Evolutionary conservation across 2,888 invertebrate genomes (phyloP).

Genomic region (Ennomos quercinarius): DNA sequence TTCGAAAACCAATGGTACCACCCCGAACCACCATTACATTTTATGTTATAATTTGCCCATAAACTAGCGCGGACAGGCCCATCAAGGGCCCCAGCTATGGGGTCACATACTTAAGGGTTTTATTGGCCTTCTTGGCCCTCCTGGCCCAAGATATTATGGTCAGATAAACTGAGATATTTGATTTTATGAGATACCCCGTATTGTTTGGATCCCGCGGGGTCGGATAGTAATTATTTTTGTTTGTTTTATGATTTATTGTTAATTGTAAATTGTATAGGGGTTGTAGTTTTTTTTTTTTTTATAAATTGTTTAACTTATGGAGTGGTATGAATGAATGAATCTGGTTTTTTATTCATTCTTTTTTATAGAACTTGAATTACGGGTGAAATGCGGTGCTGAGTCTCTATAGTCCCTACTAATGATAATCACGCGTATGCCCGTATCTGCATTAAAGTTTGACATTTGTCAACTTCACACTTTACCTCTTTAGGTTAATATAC

Average conservation of each 20-base stretch:
- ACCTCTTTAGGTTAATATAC: too few species aligned
- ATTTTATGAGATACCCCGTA: slow-evolving; percentile 42
- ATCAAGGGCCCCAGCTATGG: slow-evolving; percentile 48
- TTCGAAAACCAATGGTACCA: slow-evolving; percentile 40
- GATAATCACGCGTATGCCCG: too few species aligned
- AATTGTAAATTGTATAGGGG: slow-evolving; percentile 9
- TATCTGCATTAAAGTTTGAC: too few species aligned
- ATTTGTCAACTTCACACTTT: too few species aligned
- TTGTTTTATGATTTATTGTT: slow-evolving; percentile 41
- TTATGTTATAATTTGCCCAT: slow-evolving; percentile 63
- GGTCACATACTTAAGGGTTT: slow-evolving; percentile 45
- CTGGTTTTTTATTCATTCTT: neutral
- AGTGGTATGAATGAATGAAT: neutral
- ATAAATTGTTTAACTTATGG: neutral
- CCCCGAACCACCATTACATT: slow-evolving; percentile 43
- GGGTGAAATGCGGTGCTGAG: too few species aligned
- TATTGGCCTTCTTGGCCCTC: slow-evolving; percentile 37
- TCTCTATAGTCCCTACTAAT: too few species aligned
- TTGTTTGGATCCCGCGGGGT: slow-evolving; percentile 38
- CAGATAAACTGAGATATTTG: slow-evolving; percentile 43
- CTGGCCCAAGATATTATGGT: slow-evolving; percentile 37
- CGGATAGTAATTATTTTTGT: slow-evolving; percentile 38
- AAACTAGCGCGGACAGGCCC: slow-evolving; percentile 56
- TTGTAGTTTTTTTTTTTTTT: slow-evolving; percentile 17
- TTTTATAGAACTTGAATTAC: too few species aligned